Base-by-base conservation (phyloP, 1,140 invertebrate genomes). In the Drosophila ogumai region DNA sequence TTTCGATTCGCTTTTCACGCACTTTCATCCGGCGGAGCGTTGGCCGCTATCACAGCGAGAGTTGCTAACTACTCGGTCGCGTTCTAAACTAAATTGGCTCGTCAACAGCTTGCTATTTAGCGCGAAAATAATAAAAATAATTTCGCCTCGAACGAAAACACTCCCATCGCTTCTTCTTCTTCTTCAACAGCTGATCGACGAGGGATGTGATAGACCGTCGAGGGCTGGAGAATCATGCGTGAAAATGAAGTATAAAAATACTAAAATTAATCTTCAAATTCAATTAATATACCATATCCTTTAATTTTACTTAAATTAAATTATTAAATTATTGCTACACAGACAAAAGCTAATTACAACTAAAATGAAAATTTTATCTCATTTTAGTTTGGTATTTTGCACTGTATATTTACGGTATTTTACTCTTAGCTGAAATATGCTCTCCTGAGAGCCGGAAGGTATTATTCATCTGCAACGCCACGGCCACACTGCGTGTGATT, bases 111-210 rank as follows among this genome's bases (percentile, higher is more conserved):
- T 47, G 55, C 32, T 86, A 80, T 60, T 80, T 64, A 77, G 54
- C 81, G 68, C 80, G 52, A 77, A 67, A 78, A 43, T 57, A 88
- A 64, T 59, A 71, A 69, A 71, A 88, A 84, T 68, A 73, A 80
- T 50, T 56, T 73, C 56, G 68, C 56, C 31, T 38, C 64, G 64
- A 73, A 88, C 65, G 80, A 84, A 87, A 87, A 88, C 84, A 88
- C 84, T 87, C 82, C 84, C 84, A 87, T 82, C 67, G 71, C 67
- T 75, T 67, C 80, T 79, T 76, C 64, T 78, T 74, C 80, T 82
- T 81, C 40, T 40, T 52, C 31, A 72, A 79, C 82, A 87, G 75
- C 79, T 99, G 90, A 73, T 50, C 8, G 32, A 17, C 19, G 96
- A 69, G 43, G 31, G 50, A 7, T 17, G 8, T 19, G 22, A 38